Conservation (phyloP, 2,797 vertebrate genomes). For the Scomberomorus guttatus region DNA sequence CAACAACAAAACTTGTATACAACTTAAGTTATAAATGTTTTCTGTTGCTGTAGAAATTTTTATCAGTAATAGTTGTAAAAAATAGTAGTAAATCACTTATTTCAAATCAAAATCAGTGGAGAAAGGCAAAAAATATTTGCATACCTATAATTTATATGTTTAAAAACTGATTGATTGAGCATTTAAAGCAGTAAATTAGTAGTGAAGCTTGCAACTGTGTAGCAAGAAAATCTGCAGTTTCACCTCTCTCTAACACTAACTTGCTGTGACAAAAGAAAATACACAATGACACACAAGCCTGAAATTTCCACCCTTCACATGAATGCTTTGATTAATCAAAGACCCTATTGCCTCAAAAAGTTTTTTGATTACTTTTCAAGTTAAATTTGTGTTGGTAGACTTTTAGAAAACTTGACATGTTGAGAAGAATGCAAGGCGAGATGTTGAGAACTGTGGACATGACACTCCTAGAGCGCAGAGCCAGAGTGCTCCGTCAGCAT, state of each 20-base stretch:
- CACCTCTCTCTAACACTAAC: not conserved
- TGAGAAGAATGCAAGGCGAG: not conserved
- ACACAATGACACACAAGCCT: not conserved
- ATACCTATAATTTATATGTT: not conserved
- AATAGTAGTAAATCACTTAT: too few species aligned
- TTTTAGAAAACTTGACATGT: conserved; percentile 4
- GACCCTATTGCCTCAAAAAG: not conserved
- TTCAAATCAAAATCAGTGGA: not conserved
- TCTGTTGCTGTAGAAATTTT: not conserved
- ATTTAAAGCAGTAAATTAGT: not conserved
- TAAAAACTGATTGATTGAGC: not conserved
- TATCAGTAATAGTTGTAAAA: too few species aligned
- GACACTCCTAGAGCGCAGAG: conserved; percentile 5
- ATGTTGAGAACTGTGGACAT: conserved; percentile 2
- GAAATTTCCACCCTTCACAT: not conserved
- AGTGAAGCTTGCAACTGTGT: not conserved
- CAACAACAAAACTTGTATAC: not conserved
- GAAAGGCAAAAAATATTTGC: not conserved
- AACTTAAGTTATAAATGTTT: not conserved
- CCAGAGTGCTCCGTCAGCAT: conserved; percentile 47
- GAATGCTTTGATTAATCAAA: conserved; percentile 2
- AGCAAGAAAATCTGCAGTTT: not conserved
- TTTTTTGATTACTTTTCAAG: not conserved
- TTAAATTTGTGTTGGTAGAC: not conserved
- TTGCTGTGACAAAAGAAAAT: not conserved